phyloP scores from a whole-genome alignment of 2,888 invertebrate species.

The Caenorhabditis panamensis region DNA sequence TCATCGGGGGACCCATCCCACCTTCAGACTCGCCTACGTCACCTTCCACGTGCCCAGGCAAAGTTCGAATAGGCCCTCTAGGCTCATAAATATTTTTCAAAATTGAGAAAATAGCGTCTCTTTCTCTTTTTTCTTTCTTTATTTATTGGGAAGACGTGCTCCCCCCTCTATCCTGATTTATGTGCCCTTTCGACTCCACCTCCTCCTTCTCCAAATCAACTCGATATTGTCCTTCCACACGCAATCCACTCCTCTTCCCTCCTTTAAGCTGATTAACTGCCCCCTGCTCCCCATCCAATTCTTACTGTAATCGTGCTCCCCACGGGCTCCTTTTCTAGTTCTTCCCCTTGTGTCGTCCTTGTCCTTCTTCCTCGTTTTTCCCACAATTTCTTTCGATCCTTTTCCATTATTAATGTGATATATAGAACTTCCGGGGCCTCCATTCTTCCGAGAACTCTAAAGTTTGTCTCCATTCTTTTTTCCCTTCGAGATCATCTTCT shows the following conservation, averaged over 20 bases:
- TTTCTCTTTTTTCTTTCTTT: slow-evolving; percentile 9
- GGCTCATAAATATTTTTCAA: slow-evolving; percentile 25
- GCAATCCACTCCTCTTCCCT: neutral
- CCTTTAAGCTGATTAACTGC: slow-evolving; percentile 37
- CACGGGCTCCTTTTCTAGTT: neutral
- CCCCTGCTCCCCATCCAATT: neutral
- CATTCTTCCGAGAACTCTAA: neutral
- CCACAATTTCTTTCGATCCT: slow-evolving; percentile 19
- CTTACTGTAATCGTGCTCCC: slow-evolving; percentile 16
- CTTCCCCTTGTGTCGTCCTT: neutral
- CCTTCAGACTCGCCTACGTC: neutral
- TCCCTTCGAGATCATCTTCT: neutral
- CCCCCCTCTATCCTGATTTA: slow-evolving; percentile 7
- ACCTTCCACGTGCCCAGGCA: neutral
- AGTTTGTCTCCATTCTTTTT: neutral
- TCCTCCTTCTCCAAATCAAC: slow-evolving; percentile 34
- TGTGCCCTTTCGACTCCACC: slow-evolving; percentile 31
- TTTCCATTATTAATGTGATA: slow-evolving; percentile 48
- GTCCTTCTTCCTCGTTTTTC: slow-evolving; percentile 8
- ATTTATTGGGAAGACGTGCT: slow-evolving; percentile 25
- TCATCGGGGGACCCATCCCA: neutral
- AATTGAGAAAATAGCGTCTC: neutral
- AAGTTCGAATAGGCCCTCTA: slow-evolving; percentile 27
- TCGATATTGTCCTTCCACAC: slow-evolving; percentile 41
- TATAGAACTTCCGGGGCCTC: slow-evolving; percentile 24